Evolutionary conservation across 2,888 invertebrate genomes (phyloP).

Genomic region (Celastrina argiolus): DNA sequence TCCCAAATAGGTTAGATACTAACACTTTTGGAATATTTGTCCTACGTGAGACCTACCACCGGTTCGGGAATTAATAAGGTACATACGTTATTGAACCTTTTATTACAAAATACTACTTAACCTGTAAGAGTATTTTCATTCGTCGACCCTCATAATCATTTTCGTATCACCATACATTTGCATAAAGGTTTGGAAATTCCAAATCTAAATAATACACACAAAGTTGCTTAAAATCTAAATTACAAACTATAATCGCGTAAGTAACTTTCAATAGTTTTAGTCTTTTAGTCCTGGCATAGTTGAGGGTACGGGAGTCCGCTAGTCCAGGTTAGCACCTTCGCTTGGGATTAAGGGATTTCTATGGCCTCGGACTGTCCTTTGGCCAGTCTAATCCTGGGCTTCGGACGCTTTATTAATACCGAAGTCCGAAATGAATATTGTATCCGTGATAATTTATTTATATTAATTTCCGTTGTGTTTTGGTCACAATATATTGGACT

Average conservation of each 20-base stretch:
- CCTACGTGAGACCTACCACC: too few relatives aligned
- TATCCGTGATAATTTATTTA: conserved; percentile 7
- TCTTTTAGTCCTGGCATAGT: conserved; percentile 49
- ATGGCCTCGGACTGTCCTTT: conserved; percentile 47
- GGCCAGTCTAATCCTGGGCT: conserved; percentile 67
- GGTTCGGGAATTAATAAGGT: too few relatives aligned
- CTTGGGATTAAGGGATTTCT: conserved; percentile 18
- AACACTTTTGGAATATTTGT: too few relatives aligned
- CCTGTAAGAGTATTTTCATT: background rate
- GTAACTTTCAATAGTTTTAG: conserved; percentile 70
- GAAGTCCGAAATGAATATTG: conserved; percentile 19
- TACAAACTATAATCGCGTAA: conserved; percentile 50
- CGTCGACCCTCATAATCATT: background rate
- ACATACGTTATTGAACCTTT: too few relatives aligned
- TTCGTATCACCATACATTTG: conserved; percentile 41
- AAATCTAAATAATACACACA: conserved; percentile 43
- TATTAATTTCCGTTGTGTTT: conserved; percentile 8
- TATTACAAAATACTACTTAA: background rate
- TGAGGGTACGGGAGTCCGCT: conserved; percentile 56
- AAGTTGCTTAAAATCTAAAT: conserved; percentile 45
- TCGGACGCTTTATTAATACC: conserved; percentile 47
- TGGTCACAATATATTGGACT: background rate
- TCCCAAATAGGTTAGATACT: too few relatives aligned
- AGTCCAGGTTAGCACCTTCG: conserved; percentile 24
- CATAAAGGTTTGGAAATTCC: conserved; percentile 55